These are phyloP conservation scores for Sialia sialis DNA, from an alignment of 2,113 vertebrate species.

Conservation along the genomic window DNA sequence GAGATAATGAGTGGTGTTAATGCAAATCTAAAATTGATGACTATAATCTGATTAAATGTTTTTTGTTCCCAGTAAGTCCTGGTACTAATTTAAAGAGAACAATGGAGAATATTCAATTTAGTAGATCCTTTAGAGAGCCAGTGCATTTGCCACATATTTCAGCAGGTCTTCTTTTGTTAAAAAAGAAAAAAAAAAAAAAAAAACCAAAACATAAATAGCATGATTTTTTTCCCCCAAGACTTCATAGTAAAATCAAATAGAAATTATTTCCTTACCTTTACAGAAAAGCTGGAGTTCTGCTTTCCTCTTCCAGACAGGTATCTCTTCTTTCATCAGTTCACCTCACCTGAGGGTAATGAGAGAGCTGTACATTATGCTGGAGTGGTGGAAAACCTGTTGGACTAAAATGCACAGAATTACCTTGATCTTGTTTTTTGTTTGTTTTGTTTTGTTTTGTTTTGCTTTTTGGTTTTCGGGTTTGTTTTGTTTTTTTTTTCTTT, in stretches of 20 bases:
- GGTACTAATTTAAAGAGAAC: neutral
- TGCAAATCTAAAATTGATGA: neutral
- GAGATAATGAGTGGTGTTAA: neutral
- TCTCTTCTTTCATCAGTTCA: neutral
- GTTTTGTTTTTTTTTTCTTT: neutral
- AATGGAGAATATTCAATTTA: neutral
- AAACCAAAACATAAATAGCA: neutral
- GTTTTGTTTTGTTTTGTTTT: no score
- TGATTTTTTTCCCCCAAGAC: neutral
- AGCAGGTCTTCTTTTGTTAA: neutral
- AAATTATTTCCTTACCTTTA: neutral
- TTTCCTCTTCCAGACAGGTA: neutral
- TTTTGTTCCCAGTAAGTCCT: neutral
- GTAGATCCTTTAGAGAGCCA: neutral
- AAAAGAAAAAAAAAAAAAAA: no score
- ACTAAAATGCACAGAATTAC: neutral
- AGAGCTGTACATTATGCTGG: neutral
- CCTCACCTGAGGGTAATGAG: neutral
- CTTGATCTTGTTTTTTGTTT: neutral
- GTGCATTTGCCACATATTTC: neutral
- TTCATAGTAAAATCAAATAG: neutral
- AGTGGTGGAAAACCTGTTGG: neutral
- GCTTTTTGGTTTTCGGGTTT: no score
- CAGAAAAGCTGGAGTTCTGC: neutral
- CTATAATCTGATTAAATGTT: neutral